phyloP scores from a whole-genome alignment of 2,888 invertebrate genomes.

The Theretra japonica region DNA sequence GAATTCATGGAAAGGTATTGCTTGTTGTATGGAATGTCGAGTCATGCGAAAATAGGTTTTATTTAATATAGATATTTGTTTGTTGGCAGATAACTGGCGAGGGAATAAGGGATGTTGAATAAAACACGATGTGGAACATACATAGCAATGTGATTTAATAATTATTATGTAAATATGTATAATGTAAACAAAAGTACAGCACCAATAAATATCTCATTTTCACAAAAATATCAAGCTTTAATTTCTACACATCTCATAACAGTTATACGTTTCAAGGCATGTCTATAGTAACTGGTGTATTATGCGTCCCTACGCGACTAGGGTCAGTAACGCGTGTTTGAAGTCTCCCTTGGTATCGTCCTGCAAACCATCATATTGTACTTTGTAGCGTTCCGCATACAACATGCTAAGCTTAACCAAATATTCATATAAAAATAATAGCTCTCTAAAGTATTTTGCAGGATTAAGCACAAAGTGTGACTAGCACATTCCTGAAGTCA shows the following conservation, averaged over 20 bases:
- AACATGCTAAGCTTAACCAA: constrained; percentile 64
- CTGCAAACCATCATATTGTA: constrained; percentile 84
- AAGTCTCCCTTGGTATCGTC: constrained; percentile 89
- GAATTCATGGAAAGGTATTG: background rate
- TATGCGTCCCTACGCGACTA: constrained; percentile 78
- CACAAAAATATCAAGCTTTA: constrained; percentile 82
- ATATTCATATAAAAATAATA: constrained; percentile 60
- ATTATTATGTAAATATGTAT: constrained; percentile 72
- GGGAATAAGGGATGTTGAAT: constrained; percentile 77
- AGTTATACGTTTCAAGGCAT: constrained; percentile 77
- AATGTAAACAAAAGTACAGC: constrained; percentile 81
- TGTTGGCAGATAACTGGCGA: constrained; percentile 77
- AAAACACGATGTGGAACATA: constrained; percentile 67
- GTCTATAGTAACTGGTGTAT: constrained; percentile 62
- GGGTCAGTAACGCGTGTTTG: constrained; percentile 86
- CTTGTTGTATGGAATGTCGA: background rate
- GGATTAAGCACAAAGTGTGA: constrained; percentile 83
- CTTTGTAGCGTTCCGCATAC: constrained; percentile 59
- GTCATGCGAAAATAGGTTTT: background rate
- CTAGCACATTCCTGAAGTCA: constrained; percentile 88
- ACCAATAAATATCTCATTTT: constrained; percentile 84
- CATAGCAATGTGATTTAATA: constrained; percentile 78
- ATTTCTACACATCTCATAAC: constrained; percentile 68
- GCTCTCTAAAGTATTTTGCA: constrained; percentile 62
- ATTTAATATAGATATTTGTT: constrained; percentile 29